Evolutionary conservation across 1,140 invertebrate genomes (phyloP).

Genomic region (Lethrus apterus): DNA sequence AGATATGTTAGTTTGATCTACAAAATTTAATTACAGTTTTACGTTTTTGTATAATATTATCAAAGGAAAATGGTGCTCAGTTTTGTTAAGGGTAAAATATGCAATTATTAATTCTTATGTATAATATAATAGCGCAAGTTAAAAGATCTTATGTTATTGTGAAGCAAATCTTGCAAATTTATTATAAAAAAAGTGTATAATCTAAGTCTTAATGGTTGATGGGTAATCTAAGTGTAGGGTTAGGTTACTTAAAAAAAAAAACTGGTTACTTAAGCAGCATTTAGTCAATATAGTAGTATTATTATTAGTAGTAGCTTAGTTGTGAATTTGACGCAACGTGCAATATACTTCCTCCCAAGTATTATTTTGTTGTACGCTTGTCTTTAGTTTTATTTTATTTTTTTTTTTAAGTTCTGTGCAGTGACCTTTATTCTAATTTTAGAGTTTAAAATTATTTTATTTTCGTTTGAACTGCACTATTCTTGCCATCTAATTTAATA

Average conservation of each 20-base stretch:
- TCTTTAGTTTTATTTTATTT: constrained; percentile 20
- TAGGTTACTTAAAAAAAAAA: constrained; percentile 20
- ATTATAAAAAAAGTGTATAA: too few species aligned
- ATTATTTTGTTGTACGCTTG: constrained; percentile 35
- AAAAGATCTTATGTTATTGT: too few species aligned
- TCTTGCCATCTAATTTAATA: constrained; percentile 20
- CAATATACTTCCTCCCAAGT: constrained; percentile 35
- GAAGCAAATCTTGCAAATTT: too few species aligned
- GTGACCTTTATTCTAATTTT: constrained; percentile 12
- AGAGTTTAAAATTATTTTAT: constrained; percentile 14
- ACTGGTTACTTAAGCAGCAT: constrained; percentile 34
- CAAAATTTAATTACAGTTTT: too few species aligned
- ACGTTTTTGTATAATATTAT: too few species aligned
- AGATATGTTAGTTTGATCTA: too few species aligned
- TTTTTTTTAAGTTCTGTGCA: constrained; percentile 19
- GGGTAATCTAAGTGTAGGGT: constrained; percentile 24
- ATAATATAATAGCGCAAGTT: too few species aligned
- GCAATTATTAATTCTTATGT: neutral
- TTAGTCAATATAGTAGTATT: constrained; percentile 37
- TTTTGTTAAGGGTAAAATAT: neutral
- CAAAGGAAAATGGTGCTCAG: neutral
- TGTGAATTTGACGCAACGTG: constrained; percentile 30
- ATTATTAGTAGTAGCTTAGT: constrained; percentile 25
- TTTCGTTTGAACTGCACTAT: constrained; percentile 16
- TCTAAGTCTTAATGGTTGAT: constrained; percentile 33